Conservation (phyloP, 2,888 invertebrate genomes). For the Dendrolimus houi region DNA sequence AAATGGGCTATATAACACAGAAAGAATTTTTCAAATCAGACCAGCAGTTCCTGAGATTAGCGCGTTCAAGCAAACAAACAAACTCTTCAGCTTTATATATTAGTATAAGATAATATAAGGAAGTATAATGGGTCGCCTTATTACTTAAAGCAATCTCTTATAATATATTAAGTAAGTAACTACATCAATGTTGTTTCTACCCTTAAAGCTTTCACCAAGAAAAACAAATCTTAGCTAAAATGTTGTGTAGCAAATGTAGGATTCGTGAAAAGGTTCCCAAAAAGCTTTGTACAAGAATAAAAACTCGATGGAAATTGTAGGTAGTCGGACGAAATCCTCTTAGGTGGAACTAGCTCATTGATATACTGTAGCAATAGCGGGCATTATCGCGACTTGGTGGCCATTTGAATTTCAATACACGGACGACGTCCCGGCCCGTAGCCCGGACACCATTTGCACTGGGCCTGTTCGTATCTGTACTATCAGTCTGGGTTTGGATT, state of each 20-base stretch:
- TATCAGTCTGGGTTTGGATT: background rate
- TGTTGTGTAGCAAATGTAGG: background rate
- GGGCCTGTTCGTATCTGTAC: background rate
- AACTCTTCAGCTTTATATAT: no score
- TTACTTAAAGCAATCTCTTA: no score
- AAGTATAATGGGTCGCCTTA: no score
- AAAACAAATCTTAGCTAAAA: background rate
- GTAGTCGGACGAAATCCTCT: conserved; percentile 10
- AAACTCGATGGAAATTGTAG: background rate
- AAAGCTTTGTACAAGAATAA: background rate
- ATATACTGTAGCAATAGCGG: conserved; percentile 15
- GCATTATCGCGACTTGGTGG: conserved; percentile 11
- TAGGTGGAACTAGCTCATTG: conserved; percentile 10
- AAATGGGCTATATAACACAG: no score
- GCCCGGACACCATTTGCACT: background rate
- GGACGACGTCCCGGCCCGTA: background rate
- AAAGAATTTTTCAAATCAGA: no score
- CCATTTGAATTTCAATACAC: conserved; percentile 16
- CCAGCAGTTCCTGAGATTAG: no score
- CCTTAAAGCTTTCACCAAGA: background rate
- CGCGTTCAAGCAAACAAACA: no score
- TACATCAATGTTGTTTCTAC: background rate
- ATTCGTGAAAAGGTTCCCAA: background rate
- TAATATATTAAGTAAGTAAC: no score
- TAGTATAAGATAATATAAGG: no score